Conservation (phyloP, 1,140 invertebrate genomes). For the Berghia stephanieae region DNA sequence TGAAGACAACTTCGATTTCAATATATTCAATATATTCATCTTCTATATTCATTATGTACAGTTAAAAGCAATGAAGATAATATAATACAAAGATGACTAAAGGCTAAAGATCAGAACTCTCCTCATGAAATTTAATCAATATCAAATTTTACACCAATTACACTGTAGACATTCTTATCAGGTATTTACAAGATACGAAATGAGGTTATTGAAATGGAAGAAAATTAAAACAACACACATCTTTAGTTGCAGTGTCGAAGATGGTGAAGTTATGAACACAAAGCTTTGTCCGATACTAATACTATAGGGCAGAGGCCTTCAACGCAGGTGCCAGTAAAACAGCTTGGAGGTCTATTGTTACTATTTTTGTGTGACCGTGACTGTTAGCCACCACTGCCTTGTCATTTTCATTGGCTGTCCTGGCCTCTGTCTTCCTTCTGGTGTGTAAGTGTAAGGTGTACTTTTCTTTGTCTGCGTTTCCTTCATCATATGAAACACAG, state of each 20-base stretch:
- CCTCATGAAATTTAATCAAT: too few relatives aligned
- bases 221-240: conserved; percentile 57
- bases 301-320: conserved; percentile 64
- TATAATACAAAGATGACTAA: too few relatives aligned
- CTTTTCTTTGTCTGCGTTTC: conserved; percentile 16
- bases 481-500: conserved; percentile 32
- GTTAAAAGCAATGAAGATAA: too few relatives aligned
- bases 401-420: neutral
- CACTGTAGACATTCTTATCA: too few relatives aligned
- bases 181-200: too few relatives aligned
- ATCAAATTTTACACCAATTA: too few relatives aligned
- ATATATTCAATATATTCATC: too few relatives aligned
- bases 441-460: conserved; percentile 23
- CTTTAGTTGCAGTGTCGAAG: conserved; percentile 61
- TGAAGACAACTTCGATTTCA: too few relatives aligned
- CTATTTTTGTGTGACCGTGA: neutral
- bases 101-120: too few relatives aligned
- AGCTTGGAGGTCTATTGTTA: conserved; percentile 58
- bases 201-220: too few relatives aligned
- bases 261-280: conserved; percentile 66
- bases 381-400: neutral
- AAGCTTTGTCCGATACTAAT: conserved; percentile 68
- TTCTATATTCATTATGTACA: too few relatives aligned
- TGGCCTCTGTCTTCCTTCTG: conserved; percentile 17
- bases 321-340: conserved; percentile 62